phyloP scores from a whole-genome alignment of 2,888 invertebrate species.

The Eristalis pertinax region DNA sequence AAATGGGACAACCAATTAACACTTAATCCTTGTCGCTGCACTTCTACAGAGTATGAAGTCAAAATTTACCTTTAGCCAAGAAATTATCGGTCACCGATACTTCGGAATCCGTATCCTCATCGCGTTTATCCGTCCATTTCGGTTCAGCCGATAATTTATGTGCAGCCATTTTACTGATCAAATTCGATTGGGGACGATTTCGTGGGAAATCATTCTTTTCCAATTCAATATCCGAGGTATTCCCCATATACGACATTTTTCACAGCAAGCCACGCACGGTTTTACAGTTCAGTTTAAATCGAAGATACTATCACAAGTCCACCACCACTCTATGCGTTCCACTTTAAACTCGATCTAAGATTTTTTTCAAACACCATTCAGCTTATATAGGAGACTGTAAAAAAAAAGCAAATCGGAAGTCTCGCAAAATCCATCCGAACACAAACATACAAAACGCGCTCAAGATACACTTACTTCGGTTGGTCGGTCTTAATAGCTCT shows the following conservation, averaged over 20 bases:
- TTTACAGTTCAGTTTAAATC: background rate
- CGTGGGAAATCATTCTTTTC: constrained; percentile 79
- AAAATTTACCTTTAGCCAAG: constrained; percentile 85
- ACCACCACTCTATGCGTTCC: constrained; percentile 24
- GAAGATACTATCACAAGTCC: background rate
- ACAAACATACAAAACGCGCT: constrained; percentile 8
- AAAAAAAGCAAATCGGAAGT: constrained; percentile 6
- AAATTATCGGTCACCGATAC: constrained; percentile 89
- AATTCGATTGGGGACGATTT: constrained; percentile 76
- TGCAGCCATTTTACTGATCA: constrained; percentile 78
- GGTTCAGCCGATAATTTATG: constrained; percentile 79
- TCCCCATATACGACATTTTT: constrained; percentile 79
- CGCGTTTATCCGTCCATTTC: constrained; percentile 81
- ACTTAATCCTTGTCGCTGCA: background rate
- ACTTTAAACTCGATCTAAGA: constrained; percentile 67
- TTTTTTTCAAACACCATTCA: constrained; percentile 57
- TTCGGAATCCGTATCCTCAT: constrained; percentile 91
- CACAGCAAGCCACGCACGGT: background rate
- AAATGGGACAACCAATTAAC: constrained; percentile 71
- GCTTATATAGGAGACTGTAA: constrained; percentile 61
- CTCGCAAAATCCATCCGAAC: constrained; percentile 1
- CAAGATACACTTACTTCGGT: constrained; percentile 55
- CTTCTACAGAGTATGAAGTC: background rate
- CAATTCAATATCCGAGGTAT: constrained; percentile 80
- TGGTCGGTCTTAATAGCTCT: constrained; percentile 54